Percentiles rank a stretch among this genome's conserved stretches.
Evolutionary conservation across 2,113 vertebrate genomes (phyloP).

Genomic region (Physeter macrocephalus): DNA sequence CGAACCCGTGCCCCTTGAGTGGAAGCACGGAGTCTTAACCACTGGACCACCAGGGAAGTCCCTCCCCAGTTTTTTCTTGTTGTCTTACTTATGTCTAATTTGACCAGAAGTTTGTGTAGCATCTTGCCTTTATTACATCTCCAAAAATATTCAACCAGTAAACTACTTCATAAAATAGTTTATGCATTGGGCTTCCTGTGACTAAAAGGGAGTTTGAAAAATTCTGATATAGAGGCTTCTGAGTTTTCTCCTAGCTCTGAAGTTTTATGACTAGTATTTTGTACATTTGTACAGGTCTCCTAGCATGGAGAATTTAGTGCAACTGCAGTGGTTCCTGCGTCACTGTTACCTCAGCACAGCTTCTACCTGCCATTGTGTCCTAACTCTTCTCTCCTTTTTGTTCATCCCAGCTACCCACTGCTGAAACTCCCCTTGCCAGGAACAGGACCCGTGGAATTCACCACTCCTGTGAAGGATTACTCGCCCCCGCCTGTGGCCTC

Average conservation of each 20-base stretch:
- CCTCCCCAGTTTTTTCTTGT: background rate
- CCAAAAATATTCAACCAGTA: background rate
- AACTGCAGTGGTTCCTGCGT: rapidly evolving
- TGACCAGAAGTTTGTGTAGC: background rate
- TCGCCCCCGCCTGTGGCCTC: slow-evolving; percentile 79
- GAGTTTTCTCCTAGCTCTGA: background rate
- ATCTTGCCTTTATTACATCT: background rate
- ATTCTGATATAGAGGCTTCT: background rate
- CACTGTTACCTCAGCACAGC: rapidly evolving
- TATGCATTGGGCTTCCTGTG: background rate
- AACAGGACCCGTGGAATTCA: slow-evolving; percentile 95
- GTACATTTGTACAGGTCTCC: background rate
- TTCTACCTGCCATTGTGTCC: background rate
- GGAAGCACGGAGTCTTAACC: background rate
- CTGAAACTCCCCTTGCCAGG: slow-evolving; percentile 95
- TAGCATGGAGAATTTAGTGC: background rate
- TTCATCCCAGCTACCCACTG: slow-evolving; percentile 86
- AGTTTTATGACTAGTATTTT: background rate
- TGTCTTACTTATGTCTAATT: background rate
- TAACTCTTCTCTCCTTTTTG: background rate
- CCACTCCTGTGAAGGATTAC: slow-evolving; percentile 92
- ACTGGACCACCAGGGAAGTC: background rate
- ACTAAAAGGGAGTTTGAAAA: background rate
- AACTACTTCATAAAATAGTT: background rate
- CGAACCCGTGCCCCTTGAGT: background rate